Percentiles rank a stretch among this genome's conserved stretches.
These are phyloP conservation scores for Carettochelys insculpta DNA, from an alignment of 2,113 vertebrate genomes.

Conservation along the genomic window DNA sequence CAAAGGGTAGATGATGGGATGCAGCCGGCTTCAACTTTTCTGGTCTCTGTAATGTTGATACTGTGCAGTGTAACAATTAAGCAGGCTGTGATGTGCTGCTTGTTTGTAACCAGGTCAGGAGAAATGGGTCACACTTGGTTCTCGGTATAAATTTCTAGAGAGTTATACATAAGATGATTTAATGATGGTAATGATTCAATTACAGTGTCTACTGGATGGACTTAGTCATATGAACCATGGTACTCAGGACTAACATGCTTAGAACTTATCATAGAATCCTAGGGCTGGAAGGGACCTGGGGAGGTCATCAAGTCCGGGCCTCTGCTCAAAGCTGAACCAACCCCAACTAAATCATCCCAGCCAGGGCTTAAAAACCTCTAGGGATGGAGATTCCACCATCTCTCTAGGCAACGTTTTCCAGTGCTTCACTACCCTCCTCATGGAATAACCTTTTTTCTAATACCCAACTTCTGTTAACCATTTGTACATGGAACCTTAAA, in stretches of 20 bases:
- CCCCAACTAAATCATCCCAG: no score
- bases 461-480: neutral
- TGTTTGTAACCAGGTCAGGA: neutral
- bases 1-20: neutral
- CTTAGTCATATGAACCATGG: neutral
- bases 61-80: neutral
- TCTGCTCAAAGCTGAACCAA: no score
- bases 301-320: no score
- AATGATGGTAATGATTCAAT: neutral
- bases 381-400: no score
- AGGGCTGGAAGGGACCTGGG: no score
- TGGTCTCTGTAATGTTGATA: neutral
- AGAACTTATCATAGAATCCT: no score
- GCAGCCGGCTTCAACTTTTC: neutral
- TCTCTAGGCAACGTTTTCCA: no score
- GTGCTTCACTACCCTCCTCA: no score
- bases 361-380: no score
- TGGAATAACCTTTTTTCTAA: no score
- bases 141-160: neutral
- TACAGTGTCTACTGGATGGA: neutral
- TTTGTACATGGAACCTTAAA: neutral
- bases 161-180: neutral
- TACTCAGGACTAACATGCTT: neutral
- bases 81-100: neutral
- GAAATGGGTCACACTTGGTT: neutral